Evolutionary conservation across 2,888 invertebrate genomes (phyloP).

Genomic region (Diabrotica balteata): DNA sequence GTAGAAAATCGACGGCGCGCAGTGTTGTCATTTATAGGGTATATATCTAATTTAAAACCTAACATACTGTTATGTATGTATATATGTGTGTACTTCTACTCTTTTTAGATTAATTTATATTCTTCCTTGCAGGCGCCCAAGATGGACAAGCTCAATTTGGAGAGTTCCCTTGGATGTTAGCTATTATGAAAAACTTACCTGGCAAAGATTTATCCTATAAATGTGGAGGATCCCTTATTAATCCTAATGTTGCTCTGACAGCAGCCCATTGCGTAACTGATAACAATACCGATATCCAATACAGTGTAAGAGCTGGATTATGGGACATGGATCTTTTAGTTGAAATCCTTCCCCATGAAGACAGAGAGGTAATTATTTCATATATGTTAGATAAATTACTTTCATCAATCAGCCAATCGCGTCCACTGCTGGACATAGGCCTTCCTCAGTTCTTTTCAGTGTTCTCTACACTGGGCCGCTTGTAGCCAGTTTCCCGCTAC

Average conservation of each 20-base stretch:
- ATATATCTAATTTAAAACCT: too few species aligned
- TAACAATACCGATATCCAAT: slow-evolving; percentile 51
- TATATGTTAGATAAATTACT: too few species aligned
- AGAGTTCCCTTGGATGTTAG: slow-evolving; percentile 87
- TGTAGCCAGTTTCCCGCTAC: too few species aligned
- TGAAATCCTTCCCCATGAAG: slow-evolving; percentile 66
- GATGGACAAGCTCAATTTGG: slow-evolving; percentile 76
- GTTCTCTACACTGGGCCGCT: too few species aligned
- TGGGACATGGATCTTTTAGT: slow-evolving; percentile 81
- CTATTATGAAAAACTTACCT: slow-evolving; percentile 66
- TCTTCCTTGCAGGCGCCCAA: slow-evolving; percentile 61
- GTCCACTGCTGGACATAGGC: too few species aligned
- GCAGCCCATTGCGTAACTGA: slow-evolving; percentile 76
- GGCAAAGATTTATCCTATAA: slow-evolving; percentile 45
- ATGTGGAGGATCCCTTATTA: slow-evolving; percentile 82
- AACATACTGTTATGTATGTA: too few species aligned
- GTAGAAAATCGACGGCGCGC: too few species aligned
- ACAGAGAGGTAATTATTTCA: slow-evolving; percentile 48
- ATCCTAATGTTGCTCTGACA: slow-evolving; percentile 76
- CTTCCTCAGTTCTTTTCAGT: too few species aligned
- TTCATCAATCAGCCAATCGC: too few species aligned
- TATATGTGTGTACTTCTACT: too few species aligned
- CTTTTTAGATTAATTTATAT: too few species aligned
- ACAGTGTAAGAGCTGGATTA: slow-evolving; percentile 72
- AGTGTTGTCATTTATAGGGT: too few species aligned